These are phyloP conservation scores for Strongylocentrotus purpuratus DNA, from an alignment of 35 echinoderm and acorn worm species.

Conservation along the genomic window DNA sequence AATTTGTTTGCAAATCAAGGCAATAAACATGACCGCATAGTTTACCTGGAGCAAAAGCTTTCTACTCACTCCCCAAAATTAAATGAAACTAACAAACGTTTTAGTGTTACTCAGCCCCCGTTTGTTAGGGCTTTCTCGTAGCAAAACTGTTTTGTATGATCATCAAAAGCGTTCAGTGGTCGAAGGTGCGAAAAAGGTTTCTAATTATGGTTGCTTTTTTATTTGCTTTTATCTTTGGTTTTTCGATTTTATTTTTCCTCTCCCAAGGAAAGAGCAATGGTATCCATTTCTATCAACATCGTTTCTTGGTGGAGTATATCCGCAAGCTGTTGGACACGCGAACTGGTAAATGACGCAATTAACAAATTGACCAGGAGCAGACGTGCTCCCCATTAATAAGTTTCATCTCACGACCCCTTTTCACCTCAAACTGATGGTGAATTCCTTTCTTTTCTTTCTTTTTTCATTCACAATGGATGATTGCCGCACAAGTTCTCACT, in stretches of 20 bases:
- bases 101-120: too few relatives aligned
- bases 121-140: too few relatives aligned
- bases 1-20: too few relatives aligned
- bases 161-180: neutral
- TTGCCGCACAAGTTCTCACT: too few relatives aligned
- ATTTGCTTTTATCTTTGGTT: too few relatives aligned
- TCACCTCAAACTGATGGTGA: neutral
- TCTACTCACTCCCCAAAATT: too few relatives aligned
- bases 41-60: too few relatives aligned
- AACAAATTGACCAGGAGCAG: slow-evolving; percentile 1
- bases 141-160: too few relatives aligned
- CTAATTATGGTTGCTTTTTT: neutral
- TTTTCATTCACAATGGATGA: too few relatives aligned
- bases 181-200: neutral
- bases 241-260: too few relatives aligned
- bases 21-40: too few relatives aligned
- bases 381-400: neutral
- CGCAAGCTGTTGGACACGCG: neutral
- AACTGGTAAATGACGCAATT: slow-evolving; percentile 2
- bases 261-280: neutral
- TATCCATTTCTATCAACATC: neutral
- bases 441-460: neutral
- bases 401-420: neutral
- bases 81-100: too few relatives aligned
- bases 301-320: neutral